phyloP scores from a whole-genome alignment of 2,797 vertebrate species.

The Myoxocephalus aenaeus region DNA sequence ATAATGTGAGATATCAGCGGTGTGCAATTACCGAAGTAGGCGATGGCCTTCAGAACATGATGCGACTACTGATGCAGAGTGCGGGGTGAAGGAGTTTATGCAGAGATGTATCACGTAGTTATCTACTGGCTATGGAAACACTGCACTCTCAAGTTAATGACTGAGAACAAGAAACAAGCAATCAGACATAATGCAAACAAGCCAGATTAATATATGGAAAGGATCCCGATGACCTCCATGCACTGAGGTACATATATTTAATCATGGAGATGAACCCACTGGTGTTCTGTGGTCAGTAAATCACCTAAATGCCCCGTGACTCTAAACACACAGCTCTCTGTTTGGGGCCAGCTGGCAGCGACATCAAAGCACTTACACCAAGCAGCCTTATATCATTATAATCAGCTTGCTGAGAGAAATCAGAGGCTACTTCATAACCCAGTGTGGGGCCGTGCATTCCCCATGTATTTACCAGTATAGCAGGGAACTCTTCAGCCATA shows the following conservation, averaged over 20 bases:
- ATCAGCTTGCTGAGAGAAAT: too few species aligned
- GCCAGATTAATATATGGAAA: not conserved
- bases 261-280: too few species aligned
- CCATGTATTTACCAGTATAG: too few species aligned
- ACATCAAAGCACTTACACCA: too few species aligned
- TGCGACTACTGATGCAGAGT: slow-evolving; percentile 43
- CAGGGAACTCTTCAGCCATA: too few species aligned
- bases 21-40: slow-evolving; percentile 66
- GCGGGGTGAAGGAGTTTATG: not conserved
- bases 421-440: too few species aligned
- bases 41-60: slow-evolving; percentile 27
- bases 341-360: too few species aligned
- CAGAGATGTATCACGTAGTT: not conserved
- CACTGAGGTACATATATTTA: too few species aligned
- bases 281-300: not conserved
- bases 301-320: not conserved
- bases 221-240: not conserved
- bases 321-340: too few species aligned
- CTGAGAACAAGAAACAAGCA: not conserved
- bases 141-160: not conserved
- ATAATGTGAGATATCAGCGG: slow-evolving; percentile 46
- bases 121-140: not conserved
- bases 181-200: not conserved
- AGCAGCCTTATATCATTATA: too few species aligned
- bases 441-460: too few species aligned